phyloP scores from a whole-genome alignment of 2,797 vertebrate species.

The Triplophysa bombifrons region DNA sequence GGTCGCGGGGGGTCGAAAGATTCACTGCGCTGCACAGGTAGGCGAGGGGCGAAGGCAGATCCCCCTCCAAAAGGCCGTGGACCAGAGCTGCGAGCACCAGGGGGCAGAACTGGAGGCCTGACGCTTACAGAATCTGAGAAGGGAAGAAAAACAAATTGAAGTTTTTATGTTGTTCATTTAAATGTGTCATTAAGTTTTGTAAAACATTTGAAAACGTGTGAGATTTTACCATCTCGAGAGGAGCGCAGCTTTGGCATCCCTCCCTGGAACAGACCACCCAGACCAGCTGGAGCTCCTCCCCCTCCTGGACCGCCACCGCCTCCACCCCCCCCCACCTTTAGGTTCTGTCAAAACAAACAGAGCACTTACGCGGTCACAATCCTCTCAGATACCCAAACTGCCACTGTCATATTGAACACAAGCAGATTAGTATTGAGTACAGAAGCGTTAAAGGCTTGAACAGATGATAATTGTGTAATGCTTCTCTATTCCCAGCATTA shows the following conservation, averaged over 20 bases:
- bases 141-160: background rate
- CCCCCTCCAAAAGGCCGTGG: slow-evolving; percentile 77
- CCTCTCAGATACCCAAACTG: background rate
- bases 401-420: too few relatives aligned
- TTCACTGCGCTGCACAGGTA: slow-evolving; percentile 69
- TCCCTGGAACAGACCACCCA: slow-evolving; percentile 93
- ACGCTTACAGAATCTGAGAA: slow-evolving; percentile 80
- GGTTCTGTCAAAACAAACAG: slow-evolving; percentile 78
- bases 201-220: background rate
- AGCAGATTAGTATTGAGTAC: too few relatives aligned
- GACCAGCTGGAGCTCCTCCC: slow-evolving; percentile 76
- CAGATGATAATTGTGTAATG: too few relatives aligned
- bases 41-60: slow-evolving; percentile 64
- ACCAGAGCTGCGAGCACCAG: slow-evolving; percentile 79
- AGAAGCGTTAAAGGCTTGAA: too few relatives aligned
- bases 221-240: slow-evolving; percentile 80
- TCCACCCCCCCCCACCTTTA: slow-evolving; percentile 74
- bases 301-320: slow-evolving; percentile 65
- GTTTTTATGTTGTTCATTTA: background rate
- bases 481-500: too few relatives aligned
- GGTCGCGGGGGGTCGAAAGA: slow-evolving; percentile 78
- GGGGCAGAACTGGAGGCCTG: slow-evolving; percentile 82
- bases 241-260: slow-evolving; percentile 95
- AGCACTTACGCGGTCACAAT: background rate
- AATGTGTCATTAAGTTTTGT: background rate